A percentile compares a stretch with the other conserved stretches of the same genome.
Conservation (phyloP, 2,797 vertebrate genomes). For the Dryobates pubescens region DNA sequence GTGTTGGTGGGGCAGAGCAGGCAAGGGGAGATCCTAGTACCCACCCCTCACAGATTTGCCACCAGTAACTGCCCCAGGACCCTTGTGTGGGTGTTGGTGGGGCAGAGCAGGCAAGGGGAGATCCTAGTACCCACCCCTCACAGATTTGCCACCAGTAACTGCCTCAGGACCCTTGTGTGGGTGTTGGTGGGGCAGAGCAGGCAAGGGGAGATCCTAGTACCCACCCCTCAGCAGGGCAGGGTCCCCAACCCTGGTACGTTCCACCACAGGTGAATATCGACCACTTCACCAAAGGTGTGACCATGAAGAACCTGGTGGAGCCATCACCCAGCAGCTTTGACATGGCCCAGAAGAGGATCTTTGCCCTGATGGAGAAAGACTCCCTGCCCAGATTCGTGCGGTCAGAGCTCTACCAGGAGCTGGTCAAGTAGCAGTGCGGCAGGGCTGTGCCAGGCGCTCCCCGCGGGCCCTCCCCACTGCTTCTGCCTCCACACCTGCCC, state of each 20-base stretch:
- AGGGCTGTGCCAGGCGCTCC: conserved; percentile 45
- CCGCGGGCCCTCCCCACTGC: neutral
- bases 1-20: neutral
- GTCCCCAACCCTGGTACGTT: neutral
- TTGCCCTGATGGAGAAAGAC: conserved; percentile 96
- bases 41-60: neutral
- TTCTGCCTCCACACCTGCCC: neutral
- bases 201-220: neutral
- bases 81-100: rapidly evolving
- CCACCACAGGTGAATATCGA: conserved; percentile 93
- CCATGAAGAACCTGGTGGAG: conserved; percentile 91
- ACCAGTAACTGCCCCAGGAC: neutral
- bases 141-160: neutral
- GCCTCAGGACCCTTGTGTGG: rapidly evolving
- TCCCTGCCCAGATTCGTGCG: conserved; percentile 92
- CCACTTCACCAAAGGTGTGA: conserved; percentile 92
- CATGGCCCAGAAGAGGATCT: conserved; percentile 92
- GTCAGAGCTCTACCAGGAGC: conserved; percentile 89
- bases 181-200: neutral
- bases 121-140: neutral
- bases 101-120: neutral
- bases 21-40: neutral
- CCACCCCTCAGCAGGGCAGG: neutral
- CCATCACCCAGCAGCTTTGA: conserved; percentile 88
- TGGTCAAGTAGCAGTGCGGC: conserved; percentile 83